Evolutionary conservation across 2,113 vertebrate genomes (phyloP).

Genomic region (Passer domesticus): DNA sequence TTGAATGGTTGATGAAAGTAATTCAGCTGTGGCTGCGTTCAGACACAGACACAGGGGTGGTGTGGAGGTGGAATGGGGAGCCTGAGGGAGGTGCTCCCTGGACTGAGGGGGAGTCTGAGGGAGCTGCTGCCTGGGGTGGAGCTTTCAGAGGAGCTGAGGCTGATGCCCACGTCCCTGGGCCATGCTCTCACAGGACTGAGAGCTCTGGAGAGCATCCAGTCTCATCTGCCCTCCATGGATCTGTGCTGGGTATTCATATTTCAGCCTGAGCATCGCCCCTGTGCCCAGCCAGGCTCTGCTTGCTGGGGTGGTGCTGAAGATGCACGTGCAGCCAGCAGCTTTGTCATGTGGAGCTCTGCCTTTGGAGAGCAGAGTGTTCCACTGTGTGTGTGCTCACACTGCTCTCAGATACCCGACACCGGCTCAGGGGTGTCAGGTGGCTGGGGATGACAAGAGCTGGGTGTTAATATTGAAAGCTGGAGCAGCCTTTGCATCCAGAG

Average conservation of each 20-base stretch:
- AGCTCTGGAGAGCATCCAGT: background rate
- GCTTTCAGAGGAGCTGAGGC: fast-evolving
- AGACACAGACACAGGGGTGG: background rate
- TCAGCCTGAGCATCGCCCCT: background rate
- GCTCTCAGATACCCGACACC: background rate
- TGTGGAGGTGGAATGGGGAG: background rate
- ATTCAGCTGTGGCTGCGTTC: fast-evolving
- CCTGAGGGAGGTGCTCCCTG: background rate
- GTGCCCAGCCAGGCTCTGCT: background rate
- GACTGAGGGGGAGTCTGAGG: background rate
- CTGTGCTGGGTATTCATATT: background rate
- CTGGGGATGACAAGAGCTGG: background rate
- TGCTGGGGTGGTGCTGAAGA: background rate
- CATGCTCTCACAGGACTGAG: background rate
- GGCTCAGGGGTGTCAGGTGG: background rate
- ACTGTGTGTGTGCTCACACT: background rate
- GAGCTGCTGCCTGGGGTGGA: background rate
- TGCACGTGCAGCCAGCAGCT: background rate
- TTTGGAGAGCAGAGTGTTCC: background rate
- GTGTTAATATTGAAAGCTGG: background rate
- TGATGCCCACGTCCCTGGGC: background rate
- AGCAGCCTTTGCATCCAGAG: background rate
- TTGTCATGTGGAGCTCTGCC: background rate
- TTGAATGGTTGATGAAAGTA: background rate
- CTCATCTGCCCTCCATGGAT: background rate